These are phyloP conservation scores for Drosophila parabipectinata DNA, from an alignment of 1,140 invertebrate genomes.

Conservation along the genomic window DNA sequence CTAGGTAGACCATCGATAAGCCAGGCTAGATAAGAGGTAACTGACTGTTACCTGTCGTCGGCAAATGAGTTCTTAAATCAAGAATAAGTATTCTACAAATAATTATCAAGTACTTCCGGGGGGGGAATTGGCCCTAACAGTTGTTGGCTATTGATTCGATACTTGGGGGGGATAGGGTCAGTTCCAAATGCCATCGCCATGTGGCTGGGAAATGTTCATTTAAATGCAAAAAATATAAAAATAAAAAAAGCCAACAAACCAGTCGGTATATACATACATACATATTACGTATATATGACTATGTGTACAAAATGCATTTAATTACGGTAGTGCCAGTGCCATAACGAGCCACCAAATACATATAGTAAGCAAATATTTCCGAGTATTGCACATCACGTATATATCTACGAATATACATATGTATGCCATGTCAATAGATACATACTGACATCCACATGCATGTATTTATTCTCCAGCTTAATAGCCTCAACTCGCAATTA, in stretches of 20 bases:
- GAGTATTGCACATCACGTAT: conserved; percentile 41
- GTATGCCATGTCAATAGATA: background rate
- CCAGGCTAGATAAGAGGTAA: conserved; percentile 14
- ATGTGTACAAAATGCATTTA: conserved; percentile 46
- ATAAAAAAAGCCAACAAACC: conserved; percentile 14
- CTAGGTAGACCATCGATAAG: conserved; percentile 8
- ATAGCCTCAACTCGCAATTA: conserved; percentile 29
- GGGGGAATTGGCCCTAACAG: conserved; percentile 10
- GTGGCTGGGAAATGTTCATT: conserved; percentile 30
- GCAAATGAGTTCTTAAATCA: conserved; percentile 1
- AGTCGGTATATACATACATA: conserved; percentile 21
- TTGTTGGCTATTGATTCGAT: conserved; percentile 19
- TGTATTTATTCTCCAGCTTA: conserved; percentile 8
- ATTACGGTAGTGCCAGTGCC: conserved; percentile 33
- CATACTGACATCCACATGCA: too few relatives aligned
- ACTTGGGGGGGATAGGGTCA: background rate
- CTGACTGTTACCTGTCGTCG: background rate
- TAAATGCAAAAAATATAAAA: conserved; percentile 12
- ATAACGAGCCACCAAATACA: conserved; percentile 27
- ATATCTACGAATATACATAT: conserved; percentile 7
- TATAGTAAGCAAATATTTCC: conserved; percentile 54
- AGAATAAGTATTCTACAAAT: conserved; percentile 27
- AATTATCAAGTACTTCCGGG: conserved; percentile 42
- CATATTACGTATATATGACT: background rate
- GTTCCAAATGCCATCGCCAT: conserved; percentile 34